Evolutionary conservation across 2,113 vertebrate genomes (phyloP).

Genomic region (Engraulis encrasicolus): DNA sequence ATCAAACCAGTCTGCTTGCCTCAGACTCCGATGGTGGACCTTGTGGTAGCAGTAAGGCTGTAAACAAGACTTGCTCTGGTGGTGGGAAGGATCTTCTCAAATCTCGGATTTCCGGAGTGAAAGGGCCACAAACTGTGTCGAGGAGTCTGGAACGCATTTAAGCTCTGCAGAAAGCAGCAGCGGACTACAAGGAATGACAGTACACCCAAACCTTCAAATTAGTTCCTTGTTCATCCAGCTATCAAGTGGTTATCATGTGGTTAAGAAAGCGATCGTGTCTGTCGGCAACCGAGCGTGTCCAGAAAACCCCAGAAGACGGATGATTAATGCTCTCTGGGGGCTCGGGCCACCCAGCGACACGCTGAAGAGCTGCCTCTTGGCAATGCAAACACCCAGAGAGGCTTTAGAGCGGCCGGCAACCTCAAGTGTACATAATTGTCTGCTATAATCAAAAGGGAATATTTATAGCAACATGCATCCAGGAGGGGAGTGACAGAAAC

Average conservation of each 20-base stretch:
- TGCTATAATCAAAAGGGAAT: background rate
- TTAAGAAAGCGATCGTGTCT: background rate
- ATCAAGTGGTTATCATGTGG: slow-evolving; percentile 7
- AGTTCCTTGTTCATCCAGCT: background rate
- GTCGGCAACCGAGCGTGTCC: background rate
- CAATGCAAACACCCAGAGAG: background rate
- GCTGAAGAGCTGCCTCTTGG: background rate
- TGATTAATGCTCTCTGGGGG: background rate
- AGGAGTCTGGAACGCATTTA: background rate
- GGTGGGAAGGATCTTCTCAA: background rate
- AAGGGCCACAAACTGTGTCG: slow-evolving; percentile 4
- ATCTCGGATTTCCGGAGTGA: background rate
- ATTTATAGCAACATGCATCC: background rate
- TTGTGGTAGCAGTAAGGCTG: background rate
- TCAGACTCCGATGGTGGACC: too few relatives aligned
- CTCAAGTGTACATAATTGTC: background rate
- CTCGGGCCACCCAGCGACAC: background rate
- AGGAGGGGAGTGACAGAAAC: background rate
- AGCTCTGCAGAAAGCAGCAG: background rate
- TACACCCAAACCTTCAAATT: slow-evolving; percentile 2
- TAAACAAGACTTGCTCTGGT: background rate
- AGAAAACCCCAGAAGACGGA: background rate
- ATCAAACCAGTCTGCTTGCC: too few relatives aligned
- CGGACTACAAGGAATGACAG: background rate
- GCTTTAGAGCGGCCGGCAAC: background rate